phyloP scores from a whole-genome alignment of 1,140 invertebrate species.

The Reticulitermes speratus region DNA sequence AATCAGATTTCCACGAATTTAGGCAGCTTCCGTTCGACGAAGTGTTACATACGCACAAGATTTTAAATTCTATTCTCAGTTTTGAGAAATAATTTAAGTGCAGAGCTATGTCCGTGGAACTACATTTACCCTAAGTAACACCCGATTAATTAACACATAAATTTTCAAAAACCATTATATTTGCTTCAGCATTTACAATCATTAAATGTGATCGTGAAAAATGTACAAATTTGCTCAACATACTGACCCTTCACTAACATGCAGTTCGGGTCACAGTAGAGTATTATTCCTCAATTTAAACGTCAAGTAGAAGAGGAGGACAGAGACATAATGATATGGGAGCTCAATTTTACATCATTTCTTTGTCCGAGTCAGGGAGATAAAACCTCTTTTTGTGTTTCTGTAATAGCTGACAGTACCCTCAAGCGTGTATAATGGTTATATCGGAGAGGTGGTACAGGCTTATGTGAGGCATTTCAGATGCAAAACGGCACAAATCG shows the following conservation, averaged over 20 bases:
- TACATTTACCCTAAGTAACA: no score
- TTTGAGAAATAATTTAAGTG: no score
- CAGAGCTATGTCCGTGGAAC: no score
- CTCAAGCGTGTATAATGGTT: conserved; percentile 7
- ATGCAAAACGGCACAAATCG: not conserved
- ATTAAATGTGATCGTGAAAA: no score
- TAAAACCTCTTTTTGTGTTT: conserved; percentile 13
- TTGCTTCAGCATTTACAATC: no score
- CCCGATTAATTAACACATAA: no score
- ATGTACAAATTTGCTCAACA: not conserved
- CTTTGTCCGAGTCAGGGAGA: not conserved
- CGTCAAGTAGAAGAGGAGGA: not conserved
- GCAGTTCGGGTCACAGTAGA: no score
- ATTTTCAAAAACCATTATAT: no score
- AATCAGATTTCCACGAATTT: no score
- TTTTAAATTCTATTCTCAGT: no score
- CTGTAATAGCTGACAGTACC: conserved; percentile 3
- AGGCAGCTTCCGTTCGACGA: no score
- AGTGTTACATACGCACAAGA: no score
- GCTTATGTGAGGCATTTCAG: not conserved
- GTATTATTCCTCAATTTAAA: not conserved
- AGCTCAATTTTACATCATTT: not conserved
- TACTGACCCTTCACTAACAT: not conserved
- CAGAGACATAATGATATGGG: not conserved
- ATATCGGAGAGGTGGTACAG: conserved; percentile 11